Percentiles rank a stretch among this genome's conserved stretches.
Conservation (phyloP, 2,888 invertebrate genomes). For the Sipha maydis region DNA sequence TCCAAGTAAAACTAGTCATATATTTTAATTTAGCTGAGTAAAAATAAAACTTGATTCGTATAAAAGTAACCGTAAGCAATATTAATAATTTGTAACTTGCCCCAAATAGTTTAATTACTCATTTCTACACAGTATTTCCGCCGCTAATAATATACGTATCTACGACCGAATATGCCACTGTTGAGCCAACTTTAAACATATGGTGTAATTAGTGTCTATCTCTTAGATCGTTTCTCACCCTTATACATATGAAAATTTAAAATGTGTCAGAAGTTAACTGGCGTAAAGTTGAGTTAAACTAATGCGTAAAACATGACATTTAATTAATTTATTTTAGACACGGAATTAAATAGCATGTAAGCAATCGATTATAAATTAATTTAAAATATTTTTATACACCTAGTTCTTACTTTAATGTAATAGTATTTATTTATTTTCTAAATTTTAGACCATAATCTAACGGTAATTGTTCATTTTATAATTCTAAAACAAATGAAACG, state of each 20-base stretch:
- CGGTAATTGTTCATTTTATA: not conserved
- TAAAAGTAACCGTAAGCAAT: not conserved
- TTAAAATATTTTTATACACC: not conserved
- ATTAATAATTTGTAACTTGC: slow-evolving; percentile 48
- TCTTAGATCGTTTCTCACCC: slow-evolving; percentile 22
- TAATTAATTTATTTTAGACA: slow-evolving; percentile 34
- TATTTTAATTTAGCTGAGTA: slow-evolving; percentile 9
- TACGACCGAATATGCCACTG: not conserved
- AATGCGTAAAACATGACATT: not conserved
- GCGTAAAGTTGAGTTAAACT: slow-evolving; percentile 6
- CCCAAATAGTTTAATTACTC: slow-evolving; percentile 16
- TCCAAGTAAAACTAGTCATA: not conserved
- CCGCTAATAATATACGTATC: slow-evolving; percentile 47
- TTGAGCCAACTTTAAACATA: slow-evolving; percentile 51
- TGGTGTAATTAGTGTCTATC: slow-evolving; percentile 57
- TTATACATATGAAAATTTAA: not conserved
- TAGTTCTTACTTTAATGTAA: not conserved
- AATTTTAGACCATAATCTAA: not conserved
- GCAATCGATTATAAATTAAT: not conserved
- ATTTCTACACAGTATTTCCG: slow-evolving; percentile 29
- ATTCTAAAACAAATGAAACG: not conserved
- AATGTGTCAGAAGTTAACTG: slow-evolving; percentile 34
- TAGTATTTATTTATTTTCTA: not conserved
- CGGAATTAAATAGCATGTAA: no score
- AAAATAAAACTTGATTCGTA: slow-evolving; percentile 33